A percentile compares a stretch with the other conserved stretches of the same genome.
Evolutionary conservation across 2,797 vertebrate species (phyloP).

Genomic region (Staurois parvus): DNA sequence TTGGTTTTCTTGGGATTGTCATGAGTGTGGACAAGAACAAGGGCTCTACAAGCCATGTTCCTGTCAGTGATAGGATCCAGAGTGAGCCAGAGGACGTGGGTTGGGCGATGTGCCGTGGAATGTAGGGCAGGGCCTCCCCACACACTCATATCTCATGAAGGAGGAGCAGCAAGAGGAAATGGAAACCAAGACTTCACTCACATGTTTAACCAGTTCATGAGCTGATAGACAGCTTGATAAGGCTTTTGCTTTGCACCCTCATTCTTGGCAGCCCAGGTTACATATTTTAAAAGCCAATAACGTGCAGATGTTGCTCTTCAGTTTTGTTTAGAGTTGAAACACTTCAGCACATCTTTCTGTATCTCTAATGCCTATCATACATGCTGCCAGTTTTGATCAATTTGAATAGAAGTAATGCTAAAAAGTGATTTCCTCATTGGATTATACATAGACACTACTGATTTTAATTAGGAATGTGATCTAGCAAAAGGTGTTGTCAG

Average conservation of each 20-base stretch:
- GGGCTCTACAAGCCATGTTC: constrained; percentile 29
- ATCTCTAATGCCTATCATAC: no score
- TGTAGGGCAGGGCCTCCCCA: constrained; percentile 47
- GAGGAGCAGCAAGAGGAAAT: constrained; percentile 43
- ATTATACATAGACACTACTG: no score
- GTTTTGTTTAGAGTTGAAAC: background rate
- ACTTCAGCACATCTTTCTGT: background rate
- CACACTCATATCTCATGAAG: constrained; percentile 24
- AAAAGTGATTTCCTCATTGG: no score
- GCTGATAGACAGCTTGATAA: background rate
- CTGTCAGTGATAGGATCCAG: constrained; percentile 44
- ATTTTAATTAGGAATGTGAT: no score
- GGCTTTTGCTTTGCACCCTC: background rate
- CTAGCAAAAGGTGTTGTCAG: background rate
- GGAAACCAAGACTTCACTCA: constrained; percentile 30
- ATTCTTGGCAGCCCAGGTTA: background rate
- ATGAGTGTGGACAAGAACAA: constrained; percentile 27
- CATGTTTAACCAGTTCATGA: constrained; percentile 63
- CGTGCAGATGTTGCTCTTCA: background rate
- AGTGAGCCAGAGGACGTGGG: constrained; percentile 10
- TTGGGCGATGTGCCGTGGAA: constrained; percentile 30
- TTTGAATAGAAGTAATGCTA: no score
- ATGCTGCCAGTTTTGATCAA: no score
- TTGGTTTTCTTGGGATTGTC: constrained; percentile 37
- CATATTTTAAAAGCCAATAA: background rate